Percentiles rank a stretch among this genome's conserved stretches.
phyloP scores from a whole-genome alignment of 2,797 vertebrate genomes.

The Thripadectes ignobilis region DNA sequence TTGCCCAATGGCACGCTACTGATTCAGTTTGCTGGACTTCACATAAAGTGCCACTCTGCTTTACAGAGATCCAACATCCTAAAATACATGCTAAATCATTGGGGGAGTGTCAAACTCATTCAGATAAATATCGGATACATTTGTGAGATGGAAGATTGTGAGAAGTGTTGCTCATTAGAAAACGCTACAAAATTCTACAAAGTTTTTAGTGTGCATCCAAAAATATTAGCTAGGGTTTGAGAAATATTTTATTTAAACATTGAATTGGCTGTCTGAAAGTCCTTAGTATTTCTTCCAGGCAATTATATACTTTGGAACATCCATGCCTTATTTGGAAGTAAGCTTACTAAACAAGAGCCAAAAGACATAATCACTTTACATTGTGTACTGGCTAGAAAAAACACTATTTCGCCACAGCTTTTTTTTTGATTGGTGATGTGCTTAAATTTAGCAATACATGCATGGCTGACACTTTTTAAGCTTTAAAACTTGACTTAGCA shows the following conservation, averaged over 20 bases:
- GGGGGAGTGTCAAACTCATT: not conserved
- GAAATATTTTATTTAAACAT: not conserved
- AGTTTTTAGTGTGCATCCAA: not conserved
- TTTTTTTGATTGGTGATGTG: not conserved
- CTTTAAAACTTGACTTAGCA: not conserved
- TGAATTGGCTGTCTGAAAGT: not conserved
- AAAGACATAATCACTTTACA: not conserved
- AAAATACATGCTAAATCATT: not conserved
- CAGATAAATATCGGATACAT: not conserved
- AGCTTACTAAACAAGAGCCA: not conserved
- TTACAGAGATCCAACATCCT: not conserved
- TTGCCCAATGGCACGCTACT: not conserved
- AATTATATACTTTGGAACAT: not conserved
- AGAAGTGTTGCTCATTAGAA: not conserved
- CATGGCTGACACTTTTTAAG: not conserved
- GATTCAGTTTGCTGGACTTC: not conserved
- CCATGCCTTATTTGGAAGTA: not conserved
- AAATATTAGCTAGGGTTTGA: not conserved
- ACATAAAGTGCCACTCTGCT: accelerated
- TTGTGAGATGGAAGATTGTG: not conserved
- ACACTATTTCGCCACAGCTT: accelerated
- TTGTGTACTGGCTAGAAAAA: not conserved
- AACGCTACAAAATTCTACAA: not conserved
- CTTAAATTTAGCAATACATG: not conserved
- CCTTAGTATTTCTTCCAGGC: not conserved